These are phyloP conservation scores for Clarias fuscus DNA, from an alignment of 2,797 vertebrate genomes.

Conservation along the genomic window DNA sequence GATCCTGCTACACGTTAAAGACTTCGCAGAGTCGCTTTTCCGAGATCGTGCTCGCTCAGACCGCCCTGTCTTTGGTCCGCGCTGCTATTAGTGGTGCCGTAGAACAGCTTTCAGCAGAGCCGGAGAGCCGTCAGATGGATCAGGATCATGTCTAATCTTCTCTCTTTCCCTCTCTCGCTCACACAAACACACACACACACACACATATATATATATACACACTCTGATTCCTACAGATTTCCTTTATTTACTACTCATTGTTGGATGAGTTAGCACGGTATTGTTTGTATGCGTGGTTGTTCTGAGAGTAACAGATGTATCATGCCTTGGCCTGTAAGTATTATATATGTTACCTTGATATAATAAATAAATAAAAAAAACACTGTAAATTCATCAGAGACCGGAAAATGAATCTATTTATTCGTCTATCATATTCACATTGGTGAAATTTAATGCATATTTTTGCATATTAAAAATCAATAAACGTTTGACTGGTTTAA, in stretches of 20 bases:
- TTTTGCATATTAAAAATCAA: not conserved
- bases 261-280: not conserved
- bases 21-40: slow-evolving; percentile 45
- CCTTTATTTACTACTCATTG: not conserved
- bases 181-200: not conserved
- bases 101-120: slow-evolving; percentile 74
- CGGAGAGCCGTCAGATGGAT: slow-evolving; percentile 38
- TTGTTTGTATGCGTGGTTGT: slow-evolving; percentile 1
- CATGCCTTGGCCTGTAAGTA: not conserved
- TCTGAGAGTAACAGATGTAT: not conserved
- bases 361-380: not conserved
- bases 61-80: slow-evolving; percentile 79
- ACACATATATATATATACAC: not conserved
- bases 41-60: slow-evolving; percentile 77
- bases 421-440: not conserved
- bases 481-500: not conserved
- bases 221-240: not conserved
- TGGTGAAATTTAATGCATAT: too few species aligned
- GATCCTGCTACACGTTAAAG: slow-evolving; percentile 29
- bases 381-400: not conserved
- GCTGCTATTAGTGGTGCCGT: slow-evolving; percentile 79
- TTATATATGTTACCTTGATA: not conserved
- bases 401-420: not conserved
- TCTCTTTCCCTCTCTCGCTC: not conserved
- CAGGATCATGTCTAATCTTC: slow-evolving; percentile 41